Conservation (phyloP, 2,888 invertebrate genomes). For the Chrysopilus asiliformis region DNA sequence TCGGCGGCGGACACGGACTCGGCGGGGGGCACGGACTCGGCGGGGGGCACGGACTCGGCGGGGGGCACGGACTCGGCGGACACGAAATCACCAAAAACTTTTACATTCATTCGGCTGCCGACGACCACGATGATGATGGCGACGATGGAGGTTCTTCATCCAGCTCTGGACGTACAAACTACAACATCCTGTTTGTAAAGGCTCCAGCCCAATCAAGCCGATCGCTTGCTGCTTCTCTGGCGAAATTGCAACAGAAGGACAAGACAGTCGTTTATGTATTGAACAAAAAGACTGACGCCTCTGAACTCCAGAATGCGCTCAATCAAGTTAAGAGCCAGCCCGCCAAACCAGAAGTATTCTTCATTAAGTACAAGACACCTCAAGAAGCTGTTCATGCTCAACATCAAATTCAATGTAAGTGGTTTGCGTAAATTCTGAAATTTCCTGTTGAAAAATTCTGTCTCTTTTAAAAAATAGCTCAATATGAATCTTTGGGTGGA, state of each 20-base stretch:
- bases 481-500: conserved; percentile 24
- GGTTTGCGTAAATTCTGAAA: not conserved
- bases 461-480: conserved; percentile 9
- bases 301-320: conserved; percentile 5
- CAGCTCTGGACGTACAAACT: conserved; percentile 11
- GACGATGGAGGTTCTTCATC: conserved; percentile 9
- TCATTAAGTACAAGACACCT: conserved; percentile 13
- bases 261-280: conserved; percentile 16
- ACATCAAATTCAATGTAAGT: conserved; percentile 11
- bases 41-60: no score
- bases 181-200: conserved; percentile 15
- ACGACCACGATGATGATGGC: conserved; percentile 13
- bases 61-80: no score
- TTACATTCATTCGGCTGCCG: conserved; percentile 17
- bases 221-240: not conserved
- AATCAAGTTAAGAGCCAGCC: conserved; percentile 7
- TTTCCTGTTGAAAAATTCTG: not conserved
- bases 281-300: conserved; percentile 10
- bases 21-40: no score
- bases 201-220: conserved; percentile 9
- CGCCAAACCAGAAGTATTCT: conserved; percentile 14
- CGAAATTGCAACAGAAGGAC: conserved; percentile 8
- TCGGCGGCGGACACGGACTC: no score
- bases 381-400: conserved; percentile 10
- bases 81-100: conserved; percentile 16